Base-by-base conservation (phyloP, 2,113 vertebrate genomes). In the Syngnathus scovelli region DNA sequence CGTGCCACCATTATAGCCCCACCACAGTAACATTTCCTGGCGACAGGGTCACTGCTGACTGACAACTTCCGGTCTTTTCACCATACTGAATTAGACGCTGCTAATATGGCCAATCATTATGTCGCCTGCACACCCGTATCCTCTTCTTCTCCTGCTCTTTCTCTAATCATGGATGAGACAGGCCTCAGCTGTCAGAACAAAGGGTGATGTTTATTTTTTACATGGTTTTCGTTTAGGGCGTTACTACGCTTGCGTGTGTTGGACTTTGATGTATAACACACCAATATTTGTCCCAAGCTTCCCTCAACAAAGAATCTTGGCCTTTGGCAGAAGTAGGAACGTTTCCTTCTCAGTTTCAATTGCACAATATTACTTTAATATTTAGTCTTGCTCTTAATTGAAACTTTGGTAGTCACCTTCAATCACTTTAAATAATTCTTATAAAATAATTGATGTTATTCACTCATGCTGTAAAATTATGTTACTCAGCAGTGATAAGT, bases 21-120 rank as follows among this genome's bases (percentile, higher is more conserved):
- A 3, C 66, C 81, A 81, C 81, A 86, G 86, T 81, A 83, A 80
- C 71, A 10, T 82, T 92, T 93, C 89, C 92, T 89, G 88, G 43
- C 67, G 1, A 61, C 81, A 15, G 43, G 70, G 70, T 39, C 36
- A 64, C 69, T 33, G 59, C 74, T 71, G 85, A 87, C 73, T 58
- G 78, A 88, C 37, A 68, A 70, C 39, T 79, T 90, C 82, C 88
- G 72, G 62, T 74, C 72, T 80, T 7, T 71, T 60, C 61, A 55
- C 68, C 54, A 73, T 72, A 77, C 76, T 11, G 62, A 74, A 54
- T 68, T 67, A 37, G 63, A 80, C 70, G 56, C 60, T 72, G 65
- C 71, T 61, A 68, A 70, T 27, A 36, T 12, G 68, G 64, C 64
- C 39, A n/a, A 69, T 55, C 41, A 43, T 69, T 62, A 64, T 33